Percentiles rank a stretch among this genome's conserved stretches.
Conservation (phyloP, 2,888 invertebrate species). For the Lasioglossum vierecki region DNA sequence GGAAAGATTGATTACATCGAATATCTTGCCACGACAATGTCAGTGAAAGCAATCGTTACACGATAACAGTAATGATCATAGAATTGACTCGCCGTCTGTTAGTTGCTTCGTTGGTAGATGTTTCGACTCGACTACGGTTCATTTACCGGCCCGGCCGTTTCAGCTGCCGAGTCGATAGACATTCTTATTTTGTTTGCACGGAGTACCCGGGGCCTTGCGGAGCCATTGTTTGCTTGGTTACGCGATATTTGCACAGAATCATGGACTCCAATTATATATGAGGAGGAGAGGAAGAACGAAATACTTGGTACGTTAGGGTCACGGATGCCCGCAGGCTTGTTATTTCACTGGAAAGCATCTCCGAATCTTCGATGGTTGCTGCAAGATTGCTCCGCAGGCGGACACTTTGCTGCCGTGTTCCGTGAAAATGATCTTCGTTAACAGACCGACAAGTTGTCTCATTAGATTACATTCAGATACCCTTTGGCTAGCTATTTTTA, state of each 20-base stretch:
- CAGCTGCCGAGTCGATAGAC: slow-evolving; percentile 32
- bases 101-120: neutral
- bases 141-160: slow-evolving; percentile 36
- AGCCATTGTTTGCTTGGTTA: slow-evolving; percentile 67
- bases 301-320: slow-evolving; percentile 64
- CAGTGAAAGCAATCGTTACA: neutral
- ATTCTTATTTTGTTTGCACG: slow-evolving; percentile 56
- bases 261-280: slow-evolving; percentile 71
- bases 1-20: neutral
- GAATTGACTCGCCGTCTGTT: neutral
- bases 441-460: slow-evolving; percentile 55
- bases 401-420: slow-evolving; percentile 67
- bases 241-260: slow-evolving; percentile 73
- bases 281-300: slow-evolving; percentile 61
- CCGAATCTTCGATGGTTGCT: slow-evolving; percentile 69
- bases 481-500: neutral
- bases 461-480: slow-evolving; percentile 7
- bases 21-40: neutral
- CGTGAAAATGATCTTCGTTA: slow-evolving; percentile 41
- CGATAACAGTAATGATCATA: neutral
- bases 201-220: slow-evolving; percentile 30
- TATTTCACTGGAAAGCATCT: slow-evolving; percentile 75
- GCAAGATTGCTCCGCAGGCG: slow-evolving; percentile 55
- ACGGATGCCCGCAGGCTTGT: slow-evolving; percentile 72
- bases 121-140: slow-evolving; percentile 1